These are phyloP conservation scores for Penaeus chinensis DNA, from an alignment of 1,140 invertebrate genomes.

Conservation along the genomic window DNA sequence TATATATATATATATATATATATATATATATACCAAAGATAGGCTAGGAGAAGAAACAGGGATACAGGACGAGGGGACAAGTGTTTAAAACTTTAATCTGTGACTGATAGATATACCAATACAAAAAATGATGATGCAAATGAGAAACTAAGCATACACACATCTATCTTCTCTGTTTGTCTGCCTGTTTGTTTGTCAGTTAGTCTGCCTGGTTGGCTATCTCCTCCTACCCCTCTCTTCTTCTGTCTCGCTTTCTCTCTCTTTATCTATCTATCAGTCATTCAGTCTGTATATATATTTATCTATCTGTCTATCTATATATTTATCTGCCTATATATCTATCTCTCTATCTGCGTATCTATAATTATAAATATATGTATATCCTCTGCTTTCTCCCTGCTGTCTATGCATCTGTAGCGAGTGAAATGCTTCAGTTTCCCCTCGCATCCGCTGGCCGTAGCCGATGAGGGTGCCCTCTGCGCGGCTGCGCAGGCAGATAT, in stretches of 20 bases:
- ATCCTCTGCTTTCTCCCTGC: too few species aligned
- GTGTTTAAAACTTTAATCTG: neutral
- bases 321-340: conserved; percentile 14
- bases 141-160: neutral
- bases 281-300: conserved; percentile 10
- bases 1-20: conserved; percentile 25
- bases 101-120: neutral
- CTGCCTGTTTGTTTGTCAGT: neutral
- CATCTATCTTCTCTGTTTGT: neutral
- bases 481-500: too few species aligned
- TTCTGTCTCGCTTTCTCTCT: too few species aligned
- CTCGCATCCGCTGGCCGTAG: too few species aligned
- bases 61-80: neutral
- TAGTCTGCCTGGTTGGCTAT: neutral
- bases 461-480: too few species aligned
- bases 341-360: conserved; percentile 6
- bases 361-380: conserved; percentile 24
- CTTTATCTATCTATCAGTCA: neutral
- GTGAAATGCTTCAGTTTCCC: too few species aligned
- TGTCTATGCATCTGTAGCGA: too few species aligned
- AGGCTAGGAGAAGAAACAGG: neutral
- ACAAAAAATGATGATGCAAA: neutral
- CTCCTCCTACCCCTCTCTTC: too few species aligned
- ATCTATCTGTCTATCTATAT: conserved; percentile 17
- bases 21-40: conserved; percentile 13